Conservation (phyloP, 92 coral and sea anemone genomes). For the Ricordea florida region DNA sequence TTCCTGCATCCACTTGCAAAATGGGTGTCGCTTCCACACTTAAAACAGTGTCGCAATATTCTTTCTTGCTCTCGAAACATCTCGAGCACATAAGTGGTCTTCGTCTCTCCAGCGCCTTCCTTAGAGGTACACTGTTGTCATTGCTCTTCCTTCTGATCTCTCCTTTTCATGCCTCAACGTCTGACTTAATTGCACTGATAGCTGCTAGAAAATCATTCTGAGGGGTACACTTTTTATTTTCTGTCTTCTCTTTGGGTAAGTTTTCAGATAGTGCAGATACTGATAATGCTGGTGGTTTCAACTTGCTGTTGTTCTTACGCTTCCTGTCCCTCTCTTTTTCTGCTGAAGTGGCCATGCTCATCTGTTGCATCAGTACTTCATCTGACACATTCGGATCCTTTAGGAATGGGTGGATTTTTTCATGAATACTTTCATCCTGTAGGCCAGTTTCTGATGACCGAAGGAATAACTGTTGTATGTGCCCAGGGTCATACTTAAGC, state of each 20-base stretch:
- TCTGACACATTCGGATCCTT: too few species aligned
- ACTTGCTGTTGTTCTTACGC: too few species aligned
- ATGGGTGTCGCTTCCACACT: constrained; percentile 44
- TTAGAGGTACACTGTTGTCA: too few species aligned
- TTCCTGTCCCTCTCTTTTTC: constrained; percentile 55
- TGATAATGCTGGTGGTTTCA: too few species aligned
- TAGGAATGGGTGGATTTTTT: constrained; percentile 41
- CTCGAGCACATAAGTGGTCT: neutral
- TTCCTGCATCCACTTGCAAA: too few species aligned
- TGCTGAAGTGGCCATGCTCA: too few species aligned
- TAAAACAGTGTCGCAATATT: constrained; percentile 29
- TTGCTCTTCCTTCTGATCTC: neutral
- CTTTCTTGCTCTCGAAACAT: constrained; percentile 14
- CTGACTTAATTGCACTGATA: too few species aligned
- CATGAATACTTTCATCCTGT: too few species aligned
- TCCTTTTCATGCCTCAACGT: constrained; percentile 10
- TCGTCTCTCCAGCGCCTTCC: too few species aligned
- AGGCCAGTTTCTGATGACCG: constrained; percentile 54
- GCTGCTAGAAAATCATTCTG: too few species aligned
- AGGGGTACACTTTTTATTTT: neutral
- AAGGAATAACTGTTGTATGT: constrained; percentile 39
- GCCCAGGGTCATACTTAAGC: too few species aligned
- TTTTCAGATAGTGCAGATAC: neutral
- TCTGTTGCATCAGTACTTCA: too few species aligned
- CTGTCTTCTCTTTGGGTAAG: neutral